A percentile compares a stretch with the other conserved stretches of the same genome.
phyloP scores from a whole-genome alignment of 2,888 invertebrate species.

The Cylloceria caligata region DNA sequence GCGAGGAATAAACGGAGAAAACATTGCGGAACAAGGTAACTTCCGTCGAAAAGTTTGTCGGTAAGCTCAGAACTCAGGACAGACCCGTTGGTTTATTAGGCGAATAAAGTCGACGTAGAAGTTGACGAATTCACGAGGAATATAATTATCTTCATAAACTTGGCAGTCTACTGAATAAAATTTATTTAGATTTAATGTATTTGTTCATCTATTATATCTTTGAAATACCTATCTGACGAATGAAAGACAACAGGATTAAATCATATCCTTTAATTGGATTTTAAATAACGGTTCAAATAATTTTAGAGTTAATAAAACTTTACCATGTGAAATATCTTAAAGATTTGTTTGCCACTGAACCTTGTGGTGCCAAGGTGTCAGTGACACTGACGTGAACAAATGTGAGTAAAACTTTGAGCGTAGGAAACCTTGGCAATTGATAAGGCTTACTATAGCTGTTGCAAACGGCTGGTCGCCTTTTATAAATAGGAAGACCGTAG shows the following conservation, averaged over 20 bases:
- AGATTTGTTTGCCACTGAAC: no score
- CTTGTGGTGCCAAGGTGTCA: no score
- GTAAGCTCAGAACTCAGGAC: background rate
- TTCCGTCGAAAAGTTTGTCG: conserved; percentile 7
- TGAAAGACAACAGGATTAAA: background rate
- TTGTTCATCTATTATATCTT: background rate
- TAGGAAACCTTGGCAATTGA: conserved; percentile 1
- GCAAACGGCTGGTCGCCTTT: no score
- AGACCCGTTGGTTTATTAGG: background rate
- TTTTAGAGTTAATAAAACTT: no score
- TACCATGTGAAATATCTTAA: no score
- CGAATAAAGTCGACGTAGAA: background rate
- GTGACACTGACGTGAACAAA: no score
- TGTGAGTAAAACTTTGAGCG: no score
- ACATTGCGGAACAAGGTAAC: conserved; percentile 2
- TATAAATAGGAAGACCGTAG: conserved; percentile 17
- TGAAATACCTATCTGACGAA: background rate
- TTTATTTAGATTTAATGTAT: background rate
- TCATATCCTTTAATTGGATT: background rate
- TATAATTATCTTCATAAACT: background rate
- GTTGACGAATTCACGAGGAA: conserved; percentile 2
- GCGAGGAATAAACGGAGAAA: conserved; percentile 29
- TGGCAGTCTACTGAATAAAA: background rate
- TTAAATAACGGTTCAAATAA: no score
- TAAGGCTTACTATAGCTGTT: no score